A percentile compares a stretch with the other conserved stretches of the same genome.
These are phyloP conservation scores for Apodemus speciosus DNA, from an alignment of 2,113 vertebrate species.

Conservation along the genomic window DNA sequence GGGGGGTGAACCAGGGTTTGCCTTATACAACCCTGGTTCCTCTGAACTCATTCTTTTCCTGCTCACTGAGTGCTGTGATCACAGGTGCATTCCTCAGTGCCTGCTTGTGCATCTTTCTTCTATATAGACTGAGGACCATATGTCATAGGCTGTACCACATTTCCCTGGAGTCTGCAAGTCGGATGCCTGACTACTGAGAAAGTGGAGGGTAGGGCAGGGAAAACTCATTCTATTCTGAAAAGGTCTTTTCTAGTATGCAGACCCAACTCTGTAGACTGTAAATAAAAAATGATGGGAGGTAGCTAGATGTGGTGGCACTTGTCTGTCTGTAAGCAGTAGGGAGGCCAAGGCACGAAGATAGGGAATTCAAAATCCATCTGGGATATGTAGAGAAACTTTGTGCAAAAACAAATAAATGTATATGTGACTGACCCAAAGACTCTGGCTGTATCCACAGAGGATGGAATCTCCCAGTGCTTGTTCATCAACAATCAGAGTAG, in stretches of 20 bases:
- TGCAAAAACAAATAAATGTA: background rate
- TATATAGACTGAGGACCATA: rapidly evolving
- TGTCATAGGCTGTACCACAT: too few relatives aligned
- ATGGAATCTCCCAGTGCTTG: background rate
- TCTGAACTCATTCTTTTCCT: too few relatives aligned
- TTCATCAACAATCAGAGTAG: background rate
- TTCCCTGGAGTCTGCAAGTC: background rate
- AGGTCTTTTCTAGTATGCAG: background rate
- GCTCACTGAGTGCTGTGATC: background rate
- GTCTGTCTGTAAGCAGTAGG: background rate
- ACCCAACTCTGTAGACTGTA: background rate
- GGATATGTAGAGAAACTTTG: background rate
- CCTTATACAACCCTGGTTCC: background rate
- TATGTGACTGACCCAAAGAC: background rate
- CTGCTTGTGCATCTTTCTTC: rapidly evolving
- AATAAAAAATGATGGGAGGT: background rate
- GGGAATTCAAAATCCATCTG: background rate
- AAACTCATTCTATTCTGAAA: background rate
- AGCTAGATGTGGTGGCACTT: background rate
- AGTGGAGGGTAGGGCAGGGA: rapidly evolving
- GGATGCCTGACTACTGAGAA: background rate
- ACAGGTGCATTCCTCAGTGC: background rate
- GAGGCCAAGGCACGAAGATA: background rate
- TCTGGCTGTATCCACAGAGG: background rate
- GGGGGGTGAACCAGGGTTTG: background rate